Base-by-base conservation (phyloP, 2,113 vertebrate species). In the Catharus bicknelli region DNA sequence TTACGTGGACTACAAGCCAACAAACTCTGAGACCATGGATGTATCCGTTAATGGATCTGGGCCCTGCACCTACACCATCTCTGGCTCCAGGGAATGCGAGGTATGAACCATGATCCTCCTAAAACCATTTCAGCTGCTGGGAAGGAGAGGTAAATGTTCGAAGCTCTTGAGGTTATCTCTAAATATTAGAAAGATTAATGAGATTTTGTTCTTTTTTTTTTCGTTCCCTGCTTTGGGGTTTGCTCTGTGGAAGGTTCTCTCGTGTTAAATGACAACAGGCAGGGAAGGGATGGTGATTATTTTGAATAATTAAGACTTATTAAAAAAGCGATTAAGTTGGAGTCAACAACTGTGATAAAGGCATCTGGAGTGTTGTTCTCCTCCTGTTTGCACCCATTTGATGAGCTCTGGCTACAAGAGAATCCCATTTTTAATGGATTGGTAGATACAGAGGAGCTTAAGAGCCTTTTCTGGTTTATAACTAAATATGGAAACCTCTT, bases 1-100 rank as follows among this genome's bases (percentile, higher is more conserved):
- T 97, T 99, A 99, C 96, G 99, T 99, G 98, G 99, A 99, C 99
- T 99, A 99, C 98, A 99, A 99, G 97, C 98, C 99, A 93, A 98
- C 99, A 95, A 99, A 99, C 98, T 99, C 99, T 97, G 99, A 99
- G 98, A 98, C 98, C 98, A 98, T 99, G 99, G 99, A 99, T 98
- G 98, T 99, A 98, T 98, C 99, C 62, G 99, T 99, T 96, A 99
- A 99, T 96, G 99, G 99, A 97, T 99, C 99, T 95, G 99, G 98
- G 96, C 98, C 99, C 97, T 99, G 99, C 98, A 99, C 99, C 53
- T 99, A 99, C 98, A 99, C 99, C 98, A 99, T 99, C 98, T 99
- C 99, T 96, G 99, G 99, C 98, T 99, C 99, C 98, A 98, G 99
- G 98, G 99, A 99, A 98, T 99, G 99, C 78, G 99, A 99, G 99